A percentile compares a stretch with the other conserved stretches of the same genome.
Evolutionary conservation across 2,113 vertebrate species (phyloP).

Genomic region (Thryonomys swinderianus): DNA sequence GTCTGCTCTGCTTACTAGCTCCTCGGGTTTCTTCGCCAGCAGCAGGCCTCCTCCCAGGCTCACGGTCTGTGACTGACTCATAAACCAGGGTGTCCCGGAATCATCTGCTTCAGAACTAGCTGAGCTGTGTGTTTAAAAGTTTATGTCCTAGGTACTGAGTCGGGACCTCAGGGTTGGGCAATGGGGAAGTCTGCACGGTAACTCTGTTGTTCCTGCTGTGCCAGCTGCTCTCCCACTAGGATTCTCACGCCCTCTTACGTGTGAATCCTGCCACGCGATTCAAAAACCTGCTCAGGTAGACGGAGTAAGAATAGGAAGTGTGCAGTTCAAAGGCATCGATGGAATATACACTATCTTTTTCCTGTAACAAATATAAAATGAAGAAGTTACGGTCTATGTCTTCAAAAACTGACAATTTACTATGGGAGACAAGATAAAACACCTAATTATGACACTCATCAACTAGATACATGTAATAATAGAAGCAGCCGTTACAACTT

Average conservation of each 20-base stretch:
- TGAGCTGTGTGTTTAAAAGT: neutral
- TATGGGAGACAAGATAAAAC: neutral
- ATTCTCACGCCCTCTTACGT: neutral
- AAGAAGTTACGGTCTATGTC: neutral
- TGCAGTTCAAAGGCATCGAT: neutral
- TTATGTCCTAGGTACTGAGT: neutral
- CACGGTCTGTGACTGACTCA: neutral
- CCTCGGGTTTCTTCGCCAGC: fast-evolving
- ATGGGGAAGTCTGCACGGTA: neutral
- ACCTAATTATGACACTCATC: neutral
- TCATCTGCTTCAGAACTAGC: neutral
- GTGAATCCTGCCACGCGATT: neutral
- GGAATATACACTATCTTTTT: neutral
- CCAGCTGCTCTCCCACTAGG: neutral
- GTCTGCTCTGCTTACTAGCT: neutral
- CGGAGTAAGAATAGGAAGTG: neutral
- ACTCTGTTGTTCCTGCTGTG: neutral
- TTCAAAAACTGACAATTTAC: neutral
- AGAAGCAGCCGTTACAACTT: neutral
- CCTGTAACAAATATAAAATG: neutral
- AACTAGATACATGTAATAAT: neutral
- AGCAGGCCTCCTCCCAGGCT: neutral
- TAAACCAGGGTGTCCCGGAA: neutral
- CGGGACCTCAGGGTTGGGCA: neutral
- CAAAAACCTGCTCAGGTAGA: neutral